Conservation (phyloP, 2,888 invertebrate species). For the Dynastes hyllus region DNA sequence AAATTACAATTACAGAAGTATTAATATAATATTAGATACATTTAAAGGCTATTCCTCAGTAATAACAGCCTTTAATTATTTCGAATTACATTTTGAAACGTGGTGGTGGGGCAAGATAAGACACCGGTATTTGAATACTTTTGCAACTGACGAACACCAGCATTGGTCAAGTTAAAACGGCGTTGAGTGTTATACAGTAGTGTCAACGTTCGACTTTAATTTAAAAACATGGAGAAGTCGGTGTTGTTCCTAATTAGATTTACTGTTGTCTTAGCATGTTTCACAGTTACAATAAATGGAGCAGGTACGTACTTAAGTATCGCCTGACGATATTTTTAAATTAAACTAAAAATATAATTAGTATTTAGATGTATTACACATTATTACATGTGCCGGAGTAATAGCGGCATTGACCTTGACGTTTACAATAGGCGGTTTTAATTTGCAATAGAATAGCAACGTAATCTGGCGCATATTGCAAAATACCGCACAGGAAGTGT, state of each 20-base stretch:
- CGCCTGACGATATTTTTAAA: background rate
- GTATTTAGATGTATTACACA: too few species aligned
- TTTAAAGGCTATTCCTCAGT: background rate
- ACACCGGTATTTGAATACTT: background rate
- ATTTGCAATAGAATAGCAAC: background rate
- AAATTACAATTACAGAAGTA: background rate
- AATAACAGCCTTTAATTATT: background rate
- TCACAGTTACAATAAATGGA: background rate
- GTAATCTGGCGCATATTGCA: background rate
- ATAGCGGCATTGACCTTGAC: background rate
- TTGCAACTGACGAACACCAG: background rate
- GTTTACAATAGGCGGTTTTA: background rate
- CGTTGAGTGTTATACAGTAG: background rate
- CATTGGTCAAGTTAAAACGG: constrained; percentile 12
- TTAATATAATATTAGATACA: background rate
- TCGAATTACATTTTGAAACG: background rate
- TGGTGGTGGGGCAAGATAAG: constrained; percentile 6
- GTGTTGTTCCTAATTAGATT: background rate
- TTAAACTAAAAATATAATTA: too few species aligned
- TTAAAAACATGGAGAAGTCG: background rate
- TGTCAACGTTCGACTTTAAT: background rate
- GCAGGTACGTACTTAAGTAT: constrained; percentile 1
- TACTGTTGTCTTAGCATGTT: background rate
- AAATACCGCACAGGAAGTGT: too few species aligned
- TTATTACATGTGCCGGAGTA: background rate